Evolutionary conservation across 2,113 vertebrate species (phyloP), one percentile per base, ranked within the genome.

Genomic region (Chrysochloris asiatica): DNA sequence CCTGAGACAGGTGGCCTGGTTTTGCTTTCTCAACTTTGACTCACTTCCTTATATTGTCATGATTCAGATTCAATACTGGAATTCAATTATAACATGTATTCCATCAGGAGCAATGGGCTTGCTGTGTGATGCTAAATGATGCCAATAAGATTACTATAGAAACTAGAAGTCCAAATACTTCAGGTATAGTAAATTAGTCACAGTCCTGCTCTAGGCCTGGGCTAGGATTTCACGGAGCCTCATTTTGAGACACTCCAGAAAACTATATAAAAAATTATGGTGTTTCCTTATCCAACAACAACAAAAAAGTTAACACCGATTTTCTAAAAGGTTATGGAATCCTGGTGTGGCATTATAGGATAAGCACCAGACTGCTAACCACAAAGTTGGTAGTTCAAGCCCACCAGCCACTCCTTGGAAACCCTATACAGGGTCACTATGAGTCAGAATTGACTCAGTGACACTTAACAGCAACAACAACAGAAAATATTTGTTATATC

Each of bases 401-500:
- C n/a, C n/a, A n/a, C n/a, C n/a, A n/a, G n/a, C n/a, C n/a, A n/a
- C n/a, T n/a, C n/a, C n/a, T n/a, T n/a, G n/a, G n/a, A n/a, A n/a
- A n/a, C n/a, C n/a, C n/a, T n/a, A n/a, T n/a, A n/a, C n/a, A n/a
- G n/a, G n/a, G n/a, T n/a, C n/a, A n/a, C n/a, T n/a, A n/a, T n/a
- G n/a, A n/a, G n/a, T n/a, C n/a, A n/a, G n/a, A n/a, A n/a, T n/a
- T n/a, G n/a, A n/a, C n/a, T n/a, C n/a, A n/a, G n/a, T n/a, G n/a
- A n/a, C n/a, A n/a, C n/a, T n/a, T n/a, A n/a, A n/a, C n/a, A n/a
- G n/a, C 16, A 76, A 84, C 52, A 67, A 89, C n/a, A n/a, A n/a
- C n/a, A 81, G n/a, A 89, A 75, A 91, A 77, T 83, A 3, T 79
- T 80, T 93, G 47, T 50, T 28, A 56, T 48, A 71, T 50, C 71